Base-by-base conservation (phyloP, 2,797 vertebrate species). In the Xenops minutus region DNA sequence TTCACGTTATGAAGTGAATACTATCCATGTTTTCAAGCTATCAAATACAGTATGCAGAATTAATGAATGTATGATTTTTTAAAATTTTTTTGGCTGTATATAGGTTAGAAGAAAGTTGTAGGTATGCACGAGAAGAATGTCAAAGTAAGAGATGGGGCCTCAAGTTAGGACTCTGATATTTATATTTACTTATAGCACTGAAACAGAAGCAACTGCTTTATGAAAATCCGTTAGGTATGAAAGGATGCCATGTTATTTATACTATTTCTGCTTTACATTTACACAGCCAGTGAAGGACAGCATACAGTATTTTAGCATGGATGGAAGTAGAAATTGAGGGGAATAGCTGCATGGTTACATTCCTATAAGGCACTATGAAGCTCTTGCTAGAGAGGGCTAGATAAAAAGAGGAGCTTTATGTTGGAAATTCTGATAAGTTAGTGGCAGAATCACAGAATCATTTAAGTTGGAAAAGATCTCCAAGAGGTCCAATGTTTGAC, bases 191-290 rank as follows among this genome's bases (percentile, higher is more conserved):
- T 89, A 17, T 32, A 84, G 12, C 13, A 56, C 36, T 48, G 39
- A 88, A 93, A 85, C 19, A 34, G 39, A 81, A 90, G 29, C 14
- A 71, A 20, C n/a, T 63, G 52, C 34, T 69, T 73, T 92, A 52
- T 1, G 0, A 61, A 76, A 87, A 59, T 64, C 24, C 41, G 2
- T 34, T 46, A 32, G 73, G 22, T 80, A 36, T 0, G 0, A 80
- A 92, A 83, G 49, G 23, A 55, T 68, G 29, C 26, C 9, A 6
- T 74, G 17, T 63, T 85, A 51, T 74, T 81, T 72, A 46, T 32
- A 20, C 10, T 61, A 26, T 32, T 85, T 82, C 37, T 80, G 7
- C 30, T 83, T 85, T 14, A 75, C 9, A 5, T 74, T 82, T 91
- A 44, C 4, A 48, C 8, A 74, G 16, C 24, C 54, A 77, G 61